Evolutionary conservation across 2,113 vertebrate species (phyloP), one percentile per base, ranked within the genome.

Genomic region (Chaetodon trifascialis): DNA sequence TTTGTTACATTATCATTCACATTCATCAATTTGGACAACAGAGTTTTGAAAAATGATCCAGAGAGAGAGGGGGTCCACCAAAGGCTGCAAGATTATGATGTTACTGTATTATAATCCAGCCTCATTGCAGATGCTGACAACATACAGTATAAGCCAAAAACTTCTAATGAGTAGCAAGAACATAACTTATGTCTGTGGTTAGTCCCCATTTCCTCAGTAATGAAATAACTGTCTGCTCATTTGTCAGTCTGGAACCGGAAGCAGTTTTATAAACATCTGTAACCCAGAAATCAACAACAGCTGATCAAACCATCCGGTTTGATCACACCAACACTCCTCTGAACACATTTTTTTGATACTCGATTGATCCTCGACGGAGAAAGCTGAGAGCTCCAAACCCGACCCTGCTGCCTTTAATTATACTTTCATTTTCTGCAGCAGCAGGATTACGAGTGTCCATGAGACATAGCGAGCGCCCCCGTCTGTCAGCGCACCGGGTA

Each of bases 231-330:
- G 59, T 80, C 55, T 81, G 58, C 73, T 83, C 63, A 72, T 85
- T 80, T 78, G 64, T 86, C 54, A 63, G 60, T 84, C 73, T 76
- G 83, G 72, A 78, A 34, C 47, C 46, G 67, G 72, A 69, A 80
- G 54, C 44, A n/a, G 25, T 59, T 85, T 86, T 17, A 40, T 63
- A 80, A 85, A 89, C 86, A 87, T 87, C 84, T 89, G 75, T 65
- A 78, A 59, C 59, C 34, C 62, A 55, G 75, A 79, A 72, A 76
- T 44, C 30, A 76, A 64, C 55, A 11, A 56, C 84, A 83, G 80
- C 58, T 23, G 42, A 55, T 84, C 59, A 5, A n/a, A n/a, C 62
- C 83, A 73, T 86, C 76, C 47, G 47, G 73, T 85, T 73, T 75
- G 79, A 89, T 85, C 73, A 62, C 38, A 76, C n/a, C 36, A 12